Conservation (phyloP, 2,797 vertebrate species). For the Microcaecilia unicolor region DNA sequence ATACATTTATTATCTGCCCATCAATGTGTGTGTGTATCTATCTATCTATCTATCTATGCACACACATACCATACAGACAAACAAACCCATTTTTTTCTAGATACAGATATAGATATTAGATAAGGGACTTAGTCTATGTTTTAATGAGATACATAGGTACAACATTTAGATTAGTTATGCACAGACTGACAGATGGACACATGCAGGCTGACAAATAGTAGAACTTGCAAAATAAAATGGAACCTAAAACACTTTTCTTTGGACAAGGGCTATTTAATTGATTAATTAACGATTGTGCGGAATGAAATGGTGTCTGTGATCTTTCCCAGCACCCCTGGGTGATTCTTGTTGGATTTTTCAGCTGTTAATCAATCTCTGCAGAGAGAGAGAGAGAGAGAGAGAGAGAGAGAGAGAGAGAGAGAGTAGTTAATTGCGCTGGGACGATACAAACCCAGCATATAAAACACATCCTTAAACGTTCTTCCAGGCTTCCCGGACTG, state of each 20-base stretch:
- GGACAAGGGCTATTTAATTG: constrained; percentile 22
- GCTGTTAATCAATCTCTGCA: constrained; percentile 29
- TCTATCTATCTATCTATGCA: constrained; percentile 17
- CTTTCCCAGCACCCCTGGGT: constrained; percentile 26
- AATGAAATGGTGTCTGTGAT: constrained; percentile 18
- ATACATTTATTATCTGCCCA: too few species aligned
- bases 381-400: constrained; percentile 11
- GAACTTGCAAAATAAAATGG: too few species aligned
- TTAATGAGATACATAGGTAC: too few species aligned
- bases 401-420: constrained; percentile 21
- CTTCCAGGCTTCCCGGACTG: background rate
- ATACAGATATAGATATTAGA: too few species aligned
- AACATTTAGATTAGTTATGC: too few species aligned
- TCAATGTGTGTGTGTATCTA: too few species aligned
- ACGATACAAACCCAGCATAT: constrained; percentile 24
- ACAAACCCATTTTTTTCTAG: too few species aligned
- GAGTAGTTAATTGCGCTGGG: constrained; percentile 23
- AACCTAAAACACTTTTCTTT: too few species aligned
- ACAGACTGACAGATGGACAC: too few species aligned
- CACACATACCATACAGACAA: too few species aligned
- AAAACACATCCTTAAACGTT: constrained; percentile 22
- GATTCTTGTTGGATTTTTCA: constrained; percentile 29
- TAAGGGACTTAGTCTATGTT: too few species aligned
- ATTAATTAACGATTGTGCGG: constrained; percentile 27
- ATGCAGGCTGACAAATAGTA: too few species aligned